Evolutionary conservation across 2,113 vertebrate species (phyloP).

Genomic region (Salvelinus alpinus): DNA sequence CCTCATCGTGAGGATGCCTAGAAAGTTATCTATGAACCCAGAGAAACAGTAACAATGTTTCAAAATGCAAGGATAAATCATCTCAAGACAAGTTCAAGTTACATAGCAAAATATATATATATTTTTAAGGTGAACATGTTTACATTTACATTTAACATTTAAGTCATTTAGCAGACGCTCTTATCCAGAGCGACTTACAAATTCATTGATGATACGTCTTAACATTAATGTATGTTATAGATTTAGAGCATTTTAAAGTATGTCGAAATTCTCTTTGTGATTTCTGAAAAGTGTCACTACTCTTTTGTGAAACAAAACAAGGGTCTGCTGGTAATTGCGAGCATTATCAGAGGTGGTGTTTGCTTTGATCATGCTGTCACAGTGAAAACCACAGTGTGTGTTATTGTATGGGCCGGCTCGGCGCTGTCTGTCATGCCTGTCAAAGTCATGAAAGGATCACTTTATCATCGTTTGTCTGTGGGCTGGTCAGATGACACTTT

Average conservation of each 20-base stretch:
- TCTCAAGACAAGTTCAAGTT: background rate
- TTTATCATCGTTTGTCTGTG: constrained; percentile 99
- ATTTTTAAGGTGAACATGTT: too few species aligned
- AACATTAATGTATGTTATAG: too few species aligned
- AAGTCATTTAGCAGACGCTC: too few species aligned
- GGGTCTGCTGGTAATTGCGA: constrained; percentile 52
- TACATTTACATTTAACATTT: too few species aligned
- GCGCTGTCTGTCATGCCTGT: constrained; percentile 86
- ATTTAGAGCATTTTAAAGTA: background rate
- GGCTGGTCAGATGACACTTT: constrained; percentile 73
- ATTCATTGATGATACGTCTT: too few species aligned
- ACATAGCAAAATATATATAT: too few species aligned
- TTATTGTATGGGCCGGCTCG: constrained; percentile 85
- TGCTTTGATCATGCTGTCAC: constrained; percentile 53
- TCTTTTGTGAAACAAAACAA: constrained; percentile 12
- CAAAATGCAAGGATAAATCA: too few species aligned
- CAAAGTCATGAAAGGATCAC: constrained; percentile 84
- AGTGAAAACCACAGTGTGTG: constrained; percentile 41
- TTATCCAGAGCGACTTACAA: too few species aligned
- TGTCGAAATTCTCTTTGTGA: background rate
- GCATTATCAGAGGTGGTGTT: constrained; percentile 49
- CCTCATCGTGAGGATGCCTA: background rate
- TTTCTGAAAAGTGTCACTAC: background rate
- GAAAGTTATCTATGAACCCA: background rate
- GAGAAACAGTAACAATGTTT: background rate